Base-by-base conservation (phyloP, 2,113 vertebrate species). In the Charadrius vociferus region DNA sequence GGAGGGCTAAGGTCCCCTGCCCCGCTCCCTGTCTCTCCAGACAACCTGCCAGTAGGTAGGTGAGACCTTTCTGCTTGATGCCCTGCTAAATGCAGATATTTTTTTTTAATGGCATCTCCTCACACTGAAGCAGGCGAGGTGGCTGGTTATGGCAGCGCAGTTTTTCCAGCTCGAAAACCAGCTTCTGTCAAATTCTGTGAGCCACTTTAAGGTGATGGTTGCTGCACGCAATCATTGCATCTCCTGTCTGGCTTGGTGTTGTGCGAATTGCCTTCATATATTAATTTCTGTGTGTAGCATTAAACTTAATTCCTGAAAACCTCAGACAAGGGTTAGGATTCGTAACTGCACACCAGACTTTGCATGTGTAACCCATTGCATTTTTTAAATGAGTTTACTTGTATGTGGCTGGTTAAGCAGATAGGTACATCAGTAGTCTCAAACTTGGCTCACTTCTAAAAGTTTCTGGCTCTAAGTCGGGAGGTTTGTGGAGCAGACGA, bases 291-390 rank as follows among this genome's bases (percentile, higher is more conserved):
- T 39, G 30, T 26, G 34, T 50, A 66, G 14, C 63, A 22, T 21
- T 68, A 32, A 41, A 53, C 24, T 81, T 71, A 12, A 24, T 39
- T 53, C 11, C 45, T 17, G 11, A 53, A 70, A 65, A 21, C 63
- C 26, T 43, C 32, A 21, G 81, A 45, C 9, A 43, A 14, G 20
- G 36, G 20, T 56, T 37, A 45, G 68, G 49, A 22, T 70, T 86
- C 4, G 1, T 26, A 75, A 49, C 14, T 18, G 20, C 10, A 7
- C 3, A 1, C 53, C 41, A 21, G 29, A 22, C 30, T 66, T 79
- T 3, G 3, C 9, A 1, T 20, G 3, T 41, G 39, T 67, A 67
- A 59, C 30, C 12, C 12, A 24, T 12, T 1, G 4, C 20, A 3
- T 45, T 79, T 79, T 52, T 58, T 2, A 32, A 61, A 20, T 36